Conservation (phyloP, 2,888 invertebrate genomes). For the Lepidochitona cinerea region DNA sequence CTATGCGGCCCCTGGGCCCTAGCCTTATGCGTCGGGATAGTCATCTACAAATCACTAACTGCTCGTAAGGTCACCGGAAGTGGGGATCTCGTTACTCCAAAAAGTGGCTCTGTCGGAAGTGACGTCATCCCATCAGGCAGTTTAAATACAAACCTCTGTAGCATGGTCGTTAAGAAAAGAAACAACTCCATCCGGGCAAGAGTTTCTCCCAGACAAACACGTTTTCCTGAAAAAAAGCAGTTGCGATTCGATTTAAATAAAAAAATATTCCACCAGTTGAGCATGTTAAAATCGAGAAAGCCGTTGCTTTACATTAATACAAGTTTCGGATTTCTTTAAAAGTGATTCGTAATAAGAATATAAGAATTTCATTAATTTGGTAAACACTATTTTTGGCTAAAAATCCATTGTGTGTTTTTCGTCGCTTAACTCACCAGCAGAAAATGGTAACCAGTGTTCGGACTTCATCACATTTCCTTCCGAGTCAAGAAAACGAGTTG, state of each 20-base stretch:
- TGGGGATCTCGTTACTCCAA: neutral
- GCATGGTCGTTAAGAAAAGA: neutral
- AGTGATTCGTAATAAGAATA: no score
- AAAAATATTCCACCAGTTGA: no score
- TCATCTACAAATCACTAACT: neutral
- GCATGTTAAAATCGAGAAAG: no score
- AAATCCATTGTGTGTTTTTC: no score
- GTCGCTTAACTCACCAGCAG: slow-evolving; percentile 23
- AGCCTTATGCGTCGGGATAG: neutral
- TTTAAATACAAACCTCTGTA: neutral
- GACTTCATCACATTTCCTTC: slow-evolving; percentile 12
- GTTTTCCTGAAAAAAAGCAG: slow-evolving; percentile 28
- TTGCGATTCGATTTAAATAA: no score
- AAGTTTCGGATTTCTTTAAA: no score
- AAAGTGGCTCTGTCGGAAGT: neutral
- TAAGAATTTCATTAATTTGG: no score
- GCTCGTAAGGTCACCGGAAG: neutral
- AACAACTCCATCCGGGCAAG: slow-evolving; percentile 43
- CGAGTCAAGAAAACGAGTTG: slow-evolving; percentile 30
- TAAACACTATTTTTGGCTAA: no score
- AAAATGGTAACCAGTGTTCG: slow-evolving; percentile 22
- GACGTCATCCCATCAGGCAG: neutral
- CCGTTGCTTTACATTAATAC: no score
- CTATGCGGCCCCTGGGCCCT: no score
- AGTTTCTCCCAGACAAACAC: slow-evolving; percentile 33